phyloP scores from a whole-genome alignment of 2,888 invertebrate species.

The Orchesellides sinensis region DNA sequence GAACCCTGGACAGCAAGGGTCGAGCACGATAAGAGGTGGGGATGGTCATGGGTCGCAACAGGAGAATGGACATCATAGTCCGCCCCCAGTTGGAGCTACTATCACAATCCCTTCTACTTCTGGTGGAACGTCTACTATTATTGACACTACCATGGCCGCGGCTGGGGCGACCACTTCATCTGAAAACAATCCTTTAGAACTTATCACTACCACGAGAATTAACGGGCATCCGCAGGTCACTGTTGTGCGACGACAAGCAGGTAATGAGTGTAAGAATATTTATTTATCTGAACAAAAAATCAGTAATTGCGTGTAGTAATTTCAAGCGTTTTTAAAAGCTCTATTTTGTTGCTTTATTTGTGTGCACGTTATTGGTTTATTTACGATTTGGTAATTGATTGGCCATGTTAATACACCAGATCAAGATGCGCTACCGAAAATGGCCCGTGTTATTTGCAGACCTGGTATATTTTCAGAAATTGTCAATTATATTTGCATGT shows the following conservation, averaged over 20 bases:
- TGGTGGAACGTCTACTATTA: constrained; percentile 41
- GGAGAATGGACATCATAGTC: constrained; percentile 54
- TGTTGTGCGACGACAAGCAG: constrained; percentile 57
- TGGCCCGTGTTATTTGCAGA: constrained; percentile 60
- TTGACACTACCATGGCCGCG: constrained; percentile 58
- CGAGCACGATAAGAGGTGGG: constrained; percentile 21
- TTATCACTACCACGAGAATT: constrained; percentile 56
- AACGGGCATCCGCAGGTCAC: constrained; percentile 61
- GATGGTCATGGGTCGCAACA: constrained; percentile 27
- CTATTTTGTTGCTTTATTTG: too few relatives aligned
- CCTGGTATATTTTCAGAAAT: constrained; percentile 37
- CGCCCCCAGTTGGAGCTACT: constrained; percentile 61
- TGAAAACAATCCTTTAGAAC: constrained; percentile 54
- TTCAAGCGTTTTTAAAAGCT: too few relatives aligned
- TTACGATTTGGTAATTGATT: not conserved
- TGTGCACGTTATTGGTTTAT: too few relatives aligned
- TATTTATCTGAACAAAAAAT: too few relatives aligned
- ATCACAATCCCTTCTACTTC: constrained; percentile 62
- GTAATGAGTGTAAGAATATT: not conserved
- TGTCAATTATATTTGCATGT: not conserved
- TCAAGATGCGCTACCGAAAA: constrained; percentile 51
- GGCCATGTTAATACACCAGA: constrained; percentile 49
- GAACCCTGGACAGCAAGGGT: constrained; percentile 10
- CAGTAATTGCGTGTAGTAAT: too few relatives aligned
- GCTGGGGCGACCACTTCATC: constrained; percentile 36